phyloP scores from a whole-genome alignment of 2,797 vertebrate species.

The Halcyon smyrnensis region DNA sequence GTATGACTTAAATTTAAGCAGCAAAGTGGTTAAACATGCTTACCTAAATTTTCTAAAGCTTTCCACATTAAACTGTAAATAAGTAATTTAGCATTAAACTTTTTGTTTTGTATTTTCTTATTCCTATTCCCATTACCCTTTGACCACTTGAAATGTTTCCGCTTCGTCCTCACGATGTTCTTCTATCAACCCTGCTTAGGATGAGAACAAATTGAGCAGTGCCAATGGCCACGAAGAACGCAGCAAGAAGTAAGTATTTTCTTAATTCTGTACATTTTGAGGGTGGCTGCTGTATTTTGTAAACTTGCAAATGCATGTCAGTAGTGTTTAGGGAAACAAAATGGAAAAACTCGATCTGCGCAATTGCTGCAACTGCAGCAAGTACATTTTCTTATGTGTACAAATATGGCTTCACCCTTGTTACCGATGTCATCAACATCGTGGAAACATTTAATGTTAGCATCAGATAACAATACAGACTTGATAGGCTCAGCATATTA shows the following conservation, averaged over 20 bases:
- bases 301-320: accelerated
- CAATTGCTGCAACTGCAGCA: not conserved
- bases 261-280: accelerated
- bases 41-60: constrained; percentile 82
- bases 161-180: constrained; percentile 98
- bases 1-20: constrained; percentile 81
- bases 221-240: constrained; percentile 92
- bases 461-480: not conserved
- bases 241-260: constrained; percentile 92
- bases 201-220: constrained; percentile 95
- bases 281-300: not conserved
- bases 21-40: constrained; percentile 86
- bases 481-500: not conserved
- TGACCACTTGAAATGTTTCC: constrained; percentile 98
- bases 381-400: not conserved
- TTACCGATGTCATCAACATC: not conserved
- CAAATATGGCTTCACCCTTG: not conserved
- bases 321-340: not conserved
- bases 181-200: constrained; percentile 99
- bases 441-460: not conserved
- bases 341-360: not conserved
- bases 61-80: constrained; percentile 79
- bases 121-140: constrained; percentile 90
- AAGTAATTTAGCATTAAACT: constrained; percentile 88
- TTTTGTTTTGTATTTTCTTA: constrained; percentile 94